A percentile compares a stretch with the other conserved stretches of the same genome.
phyloP scores from a whole-genome alignment of 30 jellyfish, hydroid and myxozoan genomes.

The Nemopilema nomurai region DNA sequence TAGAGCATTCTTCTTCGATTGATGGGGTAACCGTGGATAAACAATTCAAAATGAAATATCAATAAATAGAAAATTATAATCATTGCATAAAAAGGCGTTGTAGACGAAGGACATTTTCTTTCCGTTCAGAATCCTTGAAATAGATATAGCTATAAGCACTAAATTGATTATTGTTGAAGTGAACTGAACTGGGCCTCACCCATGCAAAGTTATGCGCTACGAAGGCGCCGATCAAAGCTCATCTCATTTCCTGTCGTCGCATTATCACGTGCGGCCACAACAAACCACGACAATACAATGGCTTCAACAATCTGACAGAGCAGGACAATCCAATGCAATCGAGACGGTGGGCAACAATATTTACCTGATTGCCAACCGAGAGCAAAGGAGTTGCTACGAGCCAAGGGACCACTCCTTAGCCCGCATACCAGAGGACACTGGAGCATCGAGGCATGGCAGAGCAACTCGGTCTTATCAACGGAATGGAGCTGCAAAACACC shows the following conservation, averaged over 20 bases:
- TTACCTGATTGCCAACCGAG: not conserved
- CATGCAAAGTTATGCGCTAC: not conserved
- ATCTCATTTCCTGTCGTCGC: not conserved
- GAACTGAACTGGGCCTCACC: not conserved
- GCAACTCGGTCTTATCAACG: slow-evolving; percentile 65
- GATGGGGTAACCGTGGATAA: too few relatives aligned
- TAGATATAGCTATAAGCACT: too few relatives aligned
- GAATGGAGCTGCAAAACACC: slow-evolving; percentile 70
- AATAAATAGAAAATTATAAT: too few relatives aligned
- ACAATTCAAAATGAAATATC: too few relatives aligned
- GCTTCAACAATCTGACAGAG: not conserved
- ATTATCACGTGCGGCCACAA: not conserved
- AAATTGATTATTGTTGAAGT: not conserved
- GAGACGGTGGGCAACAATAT: not conserved
- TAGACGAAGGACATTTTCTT: too few relatives aligned
- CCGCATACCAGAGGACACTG: not conserved
- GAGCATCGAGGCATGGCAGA: slow-evolving; percentile 58
- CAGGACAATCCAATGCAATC: not conserved
- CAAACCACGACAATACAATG: not conserved
- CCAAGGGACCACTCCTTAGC: slow-evolving; percentile 44
- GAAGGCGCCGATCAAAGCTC: not conserved
- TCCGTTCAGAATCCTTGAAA: too few relatives aligned
- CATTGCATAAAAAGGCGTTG: too few relatives aligned
- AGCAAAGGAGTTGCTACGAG: slow-evolving; percentile 27
- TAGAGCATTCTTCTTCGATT: too few relatives aligned